Base-by-base conservation (phyloP, 2,113 vertebrate species). In the Edolisoma coerulescens region DNA sequence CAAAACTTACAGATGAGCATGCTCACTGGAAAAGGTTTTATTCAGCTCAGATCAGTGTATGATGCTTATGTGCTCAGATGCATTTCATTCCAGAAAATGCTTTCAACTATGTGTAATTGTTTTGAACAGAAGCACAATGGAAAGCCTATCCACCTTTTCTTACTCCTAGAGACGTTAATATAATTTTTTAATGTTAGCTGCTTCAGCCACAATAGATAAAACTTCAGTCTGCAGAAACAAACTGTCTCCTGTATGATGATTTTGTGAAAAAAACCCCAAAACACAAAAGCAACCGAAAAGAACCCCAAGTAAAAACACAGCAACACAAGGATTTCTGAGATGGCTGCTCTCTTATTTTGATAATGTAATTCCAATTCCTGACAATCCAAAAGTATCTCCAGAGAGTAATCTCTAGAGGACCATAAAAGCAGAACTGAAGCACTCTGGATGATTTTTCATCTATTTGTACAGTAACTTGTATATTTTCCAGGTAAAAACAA, bases 401-500 rank as follows among this genome's bases (percentile, higher is more conserved):
- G 37, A 85, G 6, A 78, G 6, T n/a, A 92, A 75, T 28, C 65
- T 90, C 68, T 35, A 35, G 79, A 83, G 69, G 24, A 67, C 27
- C 35, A 59, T 54, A 74, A 79, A 91, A 95, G 35, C 54, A 85
- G 67, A 84, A 75, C 22, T 78, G 59, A 77, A 88, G 60, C n/a
- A 68, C 30, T 71, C 37, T 49, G 73, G 39, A 92, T 56, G 32
- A 81, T 78, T 95, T 85, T 84, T 88, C 52, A 71, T 71, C 76
- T 78, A 5, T 75, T 91, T 89, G 13, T 60, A 86, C 65, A 90
- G 64, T 75, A 87, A 78, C 12, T 14, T 35, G 18, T 23, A 65
- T 64, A 79, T 69, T 89, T 90, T 90, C 83, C 49, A 92, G 71
- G 88, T 93, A 86, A 93, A 97, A 97, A 56, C 35, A 92, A 88